Percentiles rank a stretch among this genome's conserved stretches.
Conservation (phyloP, 2,888 invertebrate genomes). For the Drosophila paramelanica region DNA sequence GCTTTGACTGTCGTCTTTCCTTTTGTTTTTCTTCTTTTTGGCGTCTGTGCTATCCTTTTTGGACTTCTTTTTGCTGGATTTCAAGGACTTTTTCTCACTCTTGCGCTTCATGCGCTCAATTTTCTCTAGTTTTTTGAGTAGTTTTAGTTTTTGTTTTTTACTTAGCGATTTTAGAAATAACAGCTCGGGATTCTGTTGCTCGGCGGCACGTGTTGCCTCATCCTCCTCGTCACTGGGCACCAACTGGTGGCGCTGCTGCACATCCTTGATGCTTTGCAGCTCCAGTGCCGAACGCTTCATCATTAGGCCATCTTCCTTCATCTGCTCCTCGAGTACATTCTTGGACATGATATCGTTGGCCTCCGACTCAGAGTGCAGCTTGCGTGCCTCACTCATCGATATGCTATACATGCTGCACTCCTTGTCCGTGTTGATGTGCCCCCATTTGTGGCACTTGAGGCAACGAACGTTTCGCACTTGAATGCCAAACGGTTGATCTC, state of each 20-base stretch:
- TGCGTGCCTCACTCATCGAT: constrained; percentile 92
- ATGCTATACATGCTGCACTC: constrained; percentile 97
- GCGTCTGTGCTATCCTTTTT: constrained; percentile 56
- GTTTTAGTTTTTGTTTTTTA: constrained; percentile 94
- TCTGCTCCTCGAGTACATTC: constrained; percentile 92
- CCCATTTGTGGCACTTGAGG: constrained; percentile 99
- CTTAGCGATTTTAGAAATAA: constrained; percentile 93
- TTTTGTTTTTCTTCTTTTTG: constrained; percentile 63
- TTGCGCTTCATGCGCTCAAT: constrained; percentile 86
- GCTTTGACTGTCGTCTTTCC: constrained; percentile 34
- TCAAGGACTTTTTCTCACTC: constrained; percentile 43
- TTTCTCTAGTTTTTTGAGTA: constrained; percentile 92
- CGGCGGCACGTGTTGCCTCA: constrained; percentile 38
- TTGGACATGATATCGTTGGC: constrained; percentile 89
- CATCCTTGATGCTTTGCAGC: constrained; percentile 86
- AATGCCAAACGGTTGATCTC: constrained; percentile 99
- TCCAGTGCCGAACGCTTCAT: constrained; percentile 92
- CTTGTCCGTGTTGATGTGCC: constrained; percentile 92
- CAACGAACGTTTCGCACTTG: constrained; percentile 98
- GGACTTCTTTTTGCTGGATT: constrained; percentile 51
- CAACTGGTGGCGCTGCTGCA: constrained; percentile 86
- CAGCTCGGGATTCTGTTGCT: constrained; percentile 87
- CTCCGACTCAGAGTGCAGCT: constrained; percentile 88
- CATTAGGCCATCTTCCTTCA: constrained; percentile 95
- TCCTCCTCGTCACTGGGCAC: constrained; percentile 86